Percentiles rank a stretch among this genome's conserved stretches.
These are phyloP conservation scores for Rhodeus uyekii DNA, from an alignment of 2,797 vertebrate species.

Conservation along the genomic window DNA sequence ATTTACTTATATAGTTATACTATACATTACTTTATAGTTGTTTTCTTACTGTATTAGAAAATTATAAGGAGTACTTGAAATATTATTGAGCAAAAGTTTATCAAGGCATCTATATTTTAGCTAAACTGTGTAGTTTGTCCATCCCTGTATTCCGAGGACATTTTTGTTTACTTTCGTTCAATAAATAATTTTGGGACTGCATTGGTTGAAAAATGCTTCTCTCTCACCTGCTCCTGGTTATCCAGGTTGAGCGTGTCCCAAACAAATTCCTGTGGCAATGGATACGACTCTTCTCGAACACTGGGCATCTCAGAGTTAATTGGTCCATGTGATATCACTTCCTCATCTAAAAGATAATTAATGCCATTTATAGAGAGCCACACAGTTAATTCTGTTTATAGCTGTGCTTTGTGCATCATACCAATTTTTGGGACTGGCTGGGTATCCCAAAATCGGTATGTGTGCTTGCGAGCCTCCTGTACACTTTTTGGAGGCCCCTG, in stretches of 20 bases:
- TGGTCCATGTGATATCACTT: constrained; percentile 81
- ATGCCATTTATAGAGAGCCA: neutral
- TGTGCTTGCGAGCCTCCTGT: constrained; percentile 87
- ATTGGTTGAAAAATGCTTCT: neutral
- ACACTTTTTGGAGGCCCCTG: constrained; percentile 87
- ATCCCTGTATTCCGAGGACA: neutral
- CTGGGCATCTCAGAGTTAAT: constrained; percentile 80
- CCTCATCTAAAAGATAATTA: constrained; percentile 76
- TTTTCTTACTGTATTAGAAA: neutral
- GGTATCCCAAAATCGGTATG: constrained; percentile 93
- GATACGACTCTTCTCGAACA: constrained; percentile 86
- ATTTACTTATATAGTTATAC: too few relatives aligned
- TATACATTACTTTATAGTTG: too few relatives aligned
- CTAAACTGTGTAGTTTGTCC: neutral
- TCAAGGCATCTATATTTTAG: neutral
- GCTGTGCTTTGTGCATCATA: constrained; percentile 61
- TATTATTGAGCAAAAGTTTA: neutral
- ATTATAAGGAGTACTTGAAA: neutral
- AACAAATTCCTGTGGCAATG: constrained; percentile 87
- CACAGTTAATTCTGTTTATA: neutral
- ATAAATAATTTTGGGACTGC: neutral
- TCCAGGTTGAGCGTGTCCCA: constrained; percentile 91
- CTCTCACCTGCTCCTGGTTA: constrained; percentile 81
- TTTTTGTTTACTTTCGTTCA: neutral
- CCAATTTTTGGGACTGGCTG: constrained; percentile 93